A percentile compares a stretch with the other conserved stretches of the same genome.
Conservation (phyloP, 2,797 vertebrate genomes). For the Carapus acus region DNA sequence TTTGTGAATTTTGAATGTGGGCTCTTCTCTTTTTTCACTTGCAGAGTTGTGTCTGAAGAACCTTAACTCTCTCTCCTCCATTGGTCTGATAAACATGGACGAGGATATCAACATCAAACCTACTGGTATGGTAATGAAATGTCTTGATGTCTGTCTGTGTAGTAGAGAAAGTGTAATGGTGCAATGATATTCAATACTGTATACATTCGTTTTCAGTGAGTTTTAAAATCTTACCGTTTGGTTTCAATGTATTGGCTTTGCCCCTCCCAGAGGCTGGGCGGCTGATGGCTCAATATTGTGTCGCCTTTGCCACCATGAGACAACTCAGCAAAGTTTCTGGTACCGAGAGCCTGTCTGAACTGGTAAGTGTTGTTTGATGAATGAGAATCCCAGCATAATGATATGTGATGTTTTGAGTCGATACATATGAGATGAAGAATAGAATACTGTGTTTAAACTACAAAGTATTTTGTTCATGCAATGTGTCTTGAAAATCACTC, state of each 20-base stretch:
- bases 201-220: not conserved
- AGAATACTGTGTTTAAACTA: not conserved
- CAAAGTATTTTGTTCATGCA: not conserved
- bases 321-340: conserved; percentile 82
- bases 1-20: not conserved
- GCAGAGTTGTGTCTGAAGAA: conserved; percentile 94
- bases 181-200: not conserved
- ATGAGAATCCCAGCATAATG: not conserved
- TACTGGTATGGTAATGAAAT: conserved; percentile 74
- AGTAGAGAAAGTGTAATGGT: not conserved
- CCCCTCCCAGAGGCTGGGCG: conserved; percentile 79
- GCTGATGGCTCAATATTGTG: conserved; percentile 91
- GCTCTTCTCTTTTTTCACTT: conserved; percentile 16
- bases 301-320: conserved; percentile 94
- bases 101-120: conserved; percentile 89
- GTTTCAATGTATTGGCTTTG: conserved; percentile 3
- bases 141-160: not conserved
- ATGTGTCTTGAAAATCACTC: conserved; percentile 3
- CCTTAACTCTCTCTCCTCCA: conserved; percentile 86
- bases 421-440: not conserved
- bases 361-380: conserved; percentile 72
- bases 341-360: conserved; percentile 83
- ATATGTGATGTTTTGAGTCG: too few species aligned
- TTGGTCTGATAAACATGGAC: conserved; percentile 88
- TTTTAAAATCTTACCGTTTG: not conserved